These are phyloP conservation scores for Cyanocitta stelleri DNA, from an alignment of 2,113 vertebrate species.

Conservation along the genomic window DNA sequence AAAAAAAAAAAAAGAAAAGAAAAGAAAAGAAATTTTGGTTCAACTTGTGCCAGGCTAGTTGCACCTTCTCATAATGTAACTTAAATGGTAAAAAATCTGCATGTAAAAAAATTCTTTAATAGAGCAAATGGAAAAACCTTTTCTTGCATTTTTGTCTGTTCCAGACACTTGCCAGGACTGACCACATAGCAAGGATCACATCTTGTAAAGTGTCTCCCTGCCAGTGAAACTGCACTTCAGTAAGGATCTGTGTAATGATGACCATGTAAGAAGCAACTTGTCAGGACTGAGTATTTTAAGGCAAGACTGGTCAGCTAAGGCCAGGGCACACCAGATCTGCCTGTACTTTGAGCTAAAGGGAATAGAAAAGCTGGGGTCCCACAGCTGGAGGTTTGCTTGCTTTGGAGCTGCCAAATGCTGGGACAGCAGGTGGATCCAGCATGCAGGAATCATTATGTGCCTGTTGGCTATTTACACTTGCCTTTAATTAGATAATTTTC, in stretches of 20 bases:
- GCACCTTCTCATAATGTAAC: background rate
- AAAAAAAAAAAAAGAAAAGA: too few relatives aligned
- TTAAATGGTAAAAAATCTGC: background rate
- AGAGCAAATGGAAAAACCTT: background rate
- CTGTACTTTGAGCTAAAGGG: background rate
- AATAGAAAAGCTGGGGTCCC: background rate
- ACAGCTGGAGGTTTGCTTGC: background rate
- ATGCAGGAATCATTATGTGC: background rate
- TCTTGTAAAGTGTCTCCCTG: background rate
- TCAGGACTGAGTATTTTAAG: background rate
- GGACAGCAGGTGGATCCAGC: background rate
- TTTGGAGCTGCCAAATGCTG: background rate
- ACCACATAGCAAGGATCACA: background rate
- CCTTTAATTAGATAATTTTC: background rate
- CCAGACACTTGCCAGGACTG: background rate
- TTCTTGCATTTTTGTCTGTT: background rate
- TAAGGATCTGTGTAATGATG: background rate
- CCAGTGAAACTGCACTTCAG: background rate
- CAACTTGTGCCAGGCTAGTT: background rate
- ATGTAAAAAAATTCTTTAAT: background rate
- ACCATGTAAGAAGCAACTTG: background rate
- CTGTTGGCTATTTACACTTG: background rate
- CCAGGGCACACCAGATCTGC: background rate
- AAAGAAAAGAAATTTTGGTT: background rate
- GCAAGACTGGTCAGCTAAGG: background rate